Evolutionary conservation across 2,888 invertebrate genomes (phyloP), one percentile per base, ranked within the genome.

Genomic region (Brenthis ino): DNA sequence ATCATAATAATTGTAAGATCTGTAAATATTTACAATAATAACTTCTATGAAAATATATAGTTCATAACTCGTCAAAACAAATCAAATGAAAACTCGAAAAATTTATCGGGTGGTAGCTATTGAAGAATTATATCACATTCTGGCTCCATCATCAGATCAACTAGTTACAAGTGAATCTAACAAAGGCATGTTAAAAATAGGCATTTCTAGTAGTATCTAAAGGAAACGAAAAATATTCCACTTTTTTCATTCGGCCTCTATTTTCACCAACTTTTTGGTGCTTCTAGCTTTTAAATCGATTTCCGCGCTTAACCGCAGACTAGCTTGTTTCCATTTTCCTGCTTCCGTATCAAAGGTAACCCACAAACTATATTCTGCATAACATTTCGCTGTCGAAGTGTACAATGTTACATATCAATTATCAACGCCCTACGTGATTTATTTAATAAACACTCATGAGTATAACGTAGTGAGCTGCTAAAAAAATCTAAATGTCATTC

Each of bases 291-390:
- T 70, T 66, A 70, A 72, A 76, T 74, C 75, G 74, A 75, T 76
- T 72, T 70, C 67, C 72, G 63, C 69, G 70, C 70, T 72, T 67
- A 73, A 74, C 76, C 76, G 74, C 76, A 76, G 76, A 75, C 74
- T 69, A 65, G 75, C 66, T 73, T 67, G 71, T 73, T 70, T 73
- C 69, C 65, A 70, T 75, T 74, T 73, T 69, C 71, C 74, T 60
- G 67, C 69, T 71, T 71, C 67, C 65, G 65, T 68, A 63, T 68
- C 66, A 74, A 72, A 72, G 67, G 68, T 61, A 65, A 43, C 64
- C 63, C 72, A 65, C 68, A 67, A 69, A 64, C 70, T 66, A 71
- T 72, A 71, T 66, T 64, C 53, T 47, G 57, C 6, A 11, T 33
- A 60, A 53, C 54, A 16, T 65, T 65, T 66, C 47, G 33, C 6